Percentiles rank a stretch among this genome's conserved stretches.
These are phyloP conservation scores for Gibbula magus DNA, from an alignment of 2,888 invertebrate species.

Conservation along the genomic window DNA sequence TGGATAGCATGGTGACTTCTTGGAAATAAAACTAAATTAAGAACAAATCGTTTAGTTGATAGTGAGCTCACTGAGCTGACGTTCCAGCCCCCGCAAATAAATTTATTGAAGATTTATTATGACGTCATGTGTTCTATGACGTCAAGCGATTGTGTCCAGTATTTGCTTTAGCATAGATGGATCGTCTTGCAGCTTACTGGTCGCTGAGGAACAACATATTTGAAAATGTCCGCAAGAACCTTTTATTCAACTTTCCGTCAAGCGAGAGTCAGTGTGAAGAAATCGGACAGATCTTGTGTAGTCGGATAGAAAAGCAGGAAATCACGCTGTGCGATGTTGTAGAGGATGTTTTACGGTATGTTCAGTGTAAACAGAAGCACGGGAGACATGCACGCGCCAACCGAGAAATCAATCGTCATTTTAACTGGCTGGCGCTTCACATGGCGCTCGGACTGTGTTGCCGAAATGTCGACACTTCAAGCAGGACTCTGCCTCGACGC, in stretches of 20 bases:
- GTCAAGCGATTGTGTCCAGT: no score
- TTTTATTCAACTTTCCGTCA: neutral
- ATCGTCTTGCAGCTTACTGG: slow-evolving; percentile 11
- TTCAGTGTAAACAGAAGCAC: neutral
- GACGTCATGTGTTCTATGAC: no score
- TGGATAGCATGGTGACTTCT: no score
- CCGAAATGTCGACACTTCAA: neutral
- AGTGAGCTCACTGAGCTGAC: no score
- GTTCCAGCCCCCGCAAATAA: no score
- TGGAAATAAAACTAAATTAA: no score
- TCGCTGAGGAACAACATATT: slow-evolving; percentile 18
- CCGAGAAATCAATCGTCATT: neutral
- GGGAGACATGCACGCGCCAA: no score
- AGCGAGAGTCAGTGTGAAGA: slow-evolving; percentile 6
- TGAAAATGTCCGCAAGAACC: neutral
- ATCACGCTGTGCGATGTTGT: slow-evolving; percentile 14
- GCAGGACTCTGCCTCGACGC: neutral
- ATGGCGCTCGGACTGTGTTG: slow-evolving; percentile 24
- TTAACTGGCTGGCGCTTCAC: slow-evolving; percentile 27
- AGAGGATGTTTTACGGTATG: slow-evolving; percentile 5
- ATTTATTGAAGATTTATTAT: no score
- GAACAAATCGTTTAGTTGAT: no score
- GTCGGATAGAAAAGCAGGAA: neutral
- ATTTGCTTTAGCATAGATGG: neutral
- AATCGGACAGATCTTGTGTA: slow-evolving; percentile 11